Conservation (phyloP, 2,888 invertebrate genomes). For the Nasonia oneida region DNA sequence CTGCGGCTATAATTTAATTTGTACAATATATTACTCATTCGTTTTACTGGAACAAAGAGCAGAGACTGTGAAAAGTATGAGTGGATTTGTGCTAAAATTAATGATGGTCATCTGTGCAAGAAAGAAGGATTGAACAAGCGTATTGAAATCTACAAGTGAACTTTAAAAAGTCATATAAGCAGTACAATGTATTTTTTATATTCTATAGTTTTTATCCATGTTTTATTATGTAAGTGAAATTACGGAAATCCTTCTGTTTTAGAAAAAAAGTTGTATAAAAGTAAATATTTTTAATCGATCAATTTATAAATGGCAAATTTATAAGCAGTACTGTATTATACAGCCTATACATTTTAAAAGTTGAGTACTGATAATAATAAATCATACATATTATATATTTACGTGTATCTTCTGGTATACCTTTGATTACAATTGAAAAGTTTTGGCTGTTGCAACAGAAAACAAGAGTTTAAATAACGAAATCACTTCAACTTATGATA, state of each 20-base stretch:
- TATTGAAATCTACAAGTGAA: conserved; percentile 16
- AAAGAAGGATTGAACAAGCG: not conserved
- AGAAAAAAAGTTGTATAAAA: conserved; percentile 26
- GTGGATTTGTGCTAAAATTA: conserved; percentile 44
- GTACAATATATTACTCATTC: conserved; percentile 49
- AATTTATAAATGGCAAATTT: conserved; percentile 43
- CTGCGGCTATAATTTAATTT: conserved; percentile 53
- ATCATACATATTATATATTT: not conserved
- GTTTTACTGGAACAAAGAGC: conserved; percentile 27
- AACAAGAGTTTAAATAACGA: not conserved
- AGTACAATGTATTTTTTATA: conserved; percentile 51
- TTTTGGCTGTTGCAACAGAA: not conserved
- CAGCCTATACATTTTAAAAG: conserved; percentile 19
- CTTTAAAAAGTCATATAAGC: conserved; percentile 21
- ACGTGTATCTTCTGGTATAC: not conserved
- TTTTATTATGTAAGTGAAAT: conserved; percentile 11
- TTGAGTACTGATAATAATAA: conserved; percentile 5
- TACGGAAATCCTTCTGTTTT: conserved; percentile 14
- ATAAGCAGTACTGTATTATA: conserved; percentile 27
- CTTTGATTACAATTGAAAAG: conserved; percentile 14
- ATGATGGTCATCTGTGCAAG: not conserved
- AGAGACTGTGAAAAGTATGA: not conserved
- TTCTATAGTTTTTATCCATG: conserved; percentile 30
- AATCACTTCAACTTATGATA: not conserved
- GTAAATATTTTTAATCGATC: conserved; percentile 39